Percentiles rank a stretch among this genome's conserved stretches.
phyloP scores from a whole-genome alignment of 2,797 vertebrate species.

The Microctenopoma stevenorrisi region DNA sequence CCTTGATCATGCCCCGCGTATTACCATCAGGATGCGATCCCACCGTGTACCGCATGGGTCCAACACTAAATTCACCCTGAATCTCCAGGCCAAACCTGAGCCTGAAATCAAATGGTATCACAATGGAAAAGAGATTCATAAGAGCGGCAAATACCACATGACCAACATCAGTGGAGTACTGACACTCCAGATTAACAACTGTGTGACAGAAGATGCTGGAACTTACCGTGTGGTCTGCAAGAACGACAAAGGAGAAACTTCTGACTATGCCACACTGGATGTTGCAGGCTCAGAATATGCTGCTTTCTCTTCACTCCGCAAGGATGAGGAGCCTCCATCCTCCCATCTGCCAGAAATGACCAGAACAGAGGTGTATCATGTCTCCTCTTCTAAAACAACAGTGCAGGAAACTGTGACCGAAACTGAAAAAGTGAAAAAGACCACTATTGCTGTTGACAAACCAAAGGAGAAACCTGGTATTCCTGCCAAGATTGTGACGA shows the following conservation, averaged over 20 bases:
- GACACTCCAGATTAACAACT: conserved; percentile 92
- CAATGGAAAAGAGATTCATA: conserved; percentile 90
- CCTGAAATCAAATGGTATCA: conserved; percentile 94
- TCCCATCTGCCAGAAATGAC: conserved; percentile 89
- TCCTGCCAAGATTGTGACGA: conserved; percentile 89
- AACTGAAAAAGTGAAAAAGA: conserved; percentile 70
- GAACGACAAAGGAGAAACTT: conserved; percentile 94
- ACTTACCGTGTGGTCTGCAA: conserved; percentile 94
- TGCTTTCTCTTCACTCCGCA: conserved; percentile 86
- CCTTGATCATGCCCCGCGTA: conserved; percentile 92
- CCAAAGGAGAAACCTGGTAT: conserved; percentile 40
- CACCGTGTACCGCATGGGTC: conserved; percentile 91
- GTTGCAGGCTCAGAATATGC: conserved; percentile 90
- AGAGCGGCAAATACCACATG: conserved; percentile 90
- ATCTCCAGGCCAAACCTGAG: conserved; percentile 94
- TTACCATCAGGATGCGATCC: conserved; percentile 96
- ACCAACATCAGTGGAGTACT: conserved; percentile 93
- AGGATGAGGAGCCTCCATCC: conserved; percentile 91
- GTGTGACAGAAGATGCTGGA: conserved; percentile 92
- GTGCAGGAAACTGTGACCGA: conserved; percentile 78
- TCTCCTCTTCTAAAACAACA: conserved; percentile 88
- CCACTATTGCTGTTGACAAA: conserved; percentile 58
- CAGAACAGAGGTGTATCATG: conserved; percentile 90
- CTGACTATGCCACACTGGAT: conserved; percentile 95
- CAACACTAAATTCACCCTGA: conserved; percentile 92